These are phyloP conservation scores for Neoitamus cyanurus DNA, from an alignment of 2,888 invertebrate species.

Conservation along the genomic window DNA sequence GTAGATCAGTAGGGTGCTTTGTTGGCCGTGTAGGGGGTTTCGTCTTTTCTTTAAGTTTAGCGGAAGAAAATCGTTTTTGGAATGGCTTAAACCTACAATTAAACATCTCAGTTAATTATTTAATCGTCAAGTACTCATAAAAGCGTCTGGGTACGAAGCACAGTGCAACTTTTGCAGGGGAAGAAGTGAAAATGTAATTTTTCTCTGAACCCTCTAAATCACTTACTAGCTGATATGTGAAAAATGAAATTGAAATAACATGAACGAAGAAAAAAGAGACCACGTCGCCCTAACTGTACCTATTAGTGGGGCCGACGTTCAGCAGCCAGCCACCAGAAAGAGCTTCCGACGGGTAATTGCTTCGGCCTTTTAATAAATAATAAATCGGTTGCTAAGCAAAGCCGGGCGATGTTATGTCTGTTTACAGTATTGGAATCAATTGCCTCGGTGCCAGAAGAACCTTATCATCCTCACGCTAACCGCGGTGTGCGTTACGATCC, in stretches of 20 bases:
- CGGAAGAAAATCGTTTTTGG: neutral
- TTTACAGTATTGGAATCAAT: conserved; percentile 83
- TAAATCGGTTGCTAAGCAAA: neutral
- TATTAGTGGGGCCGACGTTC: conserved; percentile 8
- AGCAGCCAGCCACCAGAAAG: neutral
- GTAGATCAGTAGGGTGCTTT: neutral
- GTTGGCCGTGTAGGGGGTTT: neutral
- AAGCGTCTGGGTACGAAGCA: neutral
- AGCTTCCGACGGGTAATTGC: conserved; percentile 34
- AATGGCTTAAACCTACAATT: neutral
- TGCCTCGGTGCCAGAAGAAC: conserved; percentile 85
- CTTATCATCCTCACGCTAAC: conserved; percentile 74
- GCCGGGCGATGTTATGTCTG: neutral
- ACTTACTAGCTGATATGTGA: conserved; percentile 19
- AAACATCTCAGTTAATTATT: neutral
- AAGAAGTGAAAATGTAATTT: neutral
- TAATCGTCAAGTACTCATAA: neutral
- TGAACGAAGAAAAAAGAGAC: conserved; percentile 25
- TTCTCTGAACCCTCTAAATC: neutral
- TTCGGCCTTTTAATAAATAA: neutral
- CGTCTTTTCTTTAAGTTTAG: neutral
- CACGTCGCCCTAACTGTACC: conserved; percentile 30
- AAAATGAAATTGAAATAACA: neutral
- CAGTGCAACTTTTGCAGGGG: neutral
- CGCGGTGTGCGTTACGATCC: conserved; percentile 70